These are phyloP conservation scores for Vulpes lagopus DNA, from an alignment of 2,113 vertebrate species.

Conservation along the genomic window DNA sequence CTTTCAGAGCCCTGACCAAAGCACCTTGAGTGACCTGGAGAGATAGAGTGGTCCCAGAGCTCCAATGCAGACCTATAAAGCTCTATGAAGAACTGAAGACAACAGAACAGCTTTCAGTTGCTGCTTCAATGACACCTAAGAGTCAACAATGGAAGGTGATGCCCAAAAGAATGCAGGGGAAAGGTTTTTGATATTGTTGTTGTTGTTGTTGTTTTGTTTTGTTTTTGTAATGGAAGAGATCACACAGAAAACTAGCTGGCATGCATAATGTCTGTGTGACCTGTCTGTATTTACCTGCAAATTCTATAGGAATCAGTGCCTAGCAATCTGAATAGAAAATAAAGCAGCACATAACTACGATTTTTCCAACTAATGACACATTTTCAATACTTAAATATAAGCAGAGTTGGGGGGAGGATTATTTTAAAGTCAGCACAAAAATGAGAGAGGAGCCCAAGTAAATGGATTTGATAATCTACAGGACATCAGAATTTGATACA, in stretches of 20 bases:
- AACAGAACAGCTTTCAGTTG: background rate
- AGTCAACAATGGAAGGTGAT: background rate
- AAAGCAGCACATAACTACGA: background rate
- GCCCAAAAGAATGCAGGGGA: background rate
- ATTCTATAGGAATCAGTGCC: background rate
- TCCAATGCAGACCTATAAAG: background rate
- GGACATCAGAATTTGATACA: background rate
- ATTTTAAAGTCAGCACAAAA: slow-evolving; percentile 47
- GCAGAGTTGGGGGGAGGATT: background rate
- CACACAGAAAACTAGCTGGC: background rate
- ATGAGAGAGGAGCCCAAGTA: background rate
- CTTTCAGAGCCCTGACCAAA: background rate
- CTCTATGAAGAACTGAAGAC: background rate
- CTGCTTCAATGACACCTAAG: background rate
- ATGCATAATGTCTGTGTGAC: background rate
- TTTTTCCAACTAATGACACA: background rate
- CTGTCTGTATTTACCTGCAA: background rate
- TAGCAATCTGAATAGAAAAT: background rate
- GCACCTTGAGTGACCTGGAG: background rate
- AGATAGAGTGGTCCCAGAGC: background rate
- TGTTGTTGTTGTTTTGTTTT: too few species aligned
- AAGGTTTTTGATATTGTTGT: background rate
- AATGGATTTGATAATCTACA: background rate
- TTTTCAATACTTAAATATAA: background rate
- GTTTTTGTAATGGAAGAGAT: background rate